Base-by-base conservation (phyloP, 2,888 invertebrate genomes). In the Orthonevra nobilis region DNA sequence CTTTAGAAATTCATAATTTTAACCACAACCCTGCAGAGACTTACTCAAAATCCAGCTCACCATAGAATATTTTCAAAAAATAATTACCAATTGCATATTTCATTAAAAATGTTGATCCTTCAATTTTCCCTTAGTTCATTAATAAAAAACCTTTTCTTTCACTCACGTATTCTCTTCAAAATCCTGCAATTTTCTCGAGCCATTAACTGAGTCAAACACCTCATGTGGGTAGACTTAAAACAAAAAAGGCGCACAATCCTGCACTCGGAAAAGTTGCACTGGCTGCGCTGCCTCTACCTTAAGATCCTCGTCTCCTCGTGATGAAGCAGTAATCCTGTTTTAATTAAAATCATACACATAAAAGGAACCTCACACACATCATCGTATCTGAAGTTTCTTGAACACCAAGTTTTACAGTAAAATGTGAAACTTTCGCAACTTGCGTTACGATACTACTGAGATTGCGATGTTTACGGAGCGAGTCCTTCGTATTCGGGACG, bases 281-380 rank as follows among this genome's bases (percentile, higher is more conserved):
- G 42, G 14, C 3, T 23, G 23, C 23, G 23, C n/a, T 42, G 20
- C 32, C 17, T 23, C 52, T 12, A 30, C 30, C 42, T 34, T 42
- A 32, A 42, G 42, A 64, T 15, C 38, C 32, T 20, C 19, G 12
- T 32, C 10, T 17, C 20, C 28, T 14, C n/a, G 23, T 52, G 64
- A 54, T 38, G 32, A 46, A 28, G 56, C 26, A 3, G 38, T 54
- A 46, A 68, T 68, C 66, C 66, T 28, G n/a, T 56, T 66, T 66
- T 66, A 56, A 66, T 56, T 66, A 56, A 66, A 68, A 68, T 36
- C 20, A 56, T 56, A 66, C 46, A 28, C 56, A 36, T 32, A 19
- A 32, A 17, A 19, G n/a, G 6, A 44, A 3, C 15, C 6, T n/a
- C n/a, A 6, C 10, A 1, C 10, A 3, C 10, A 4, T 32, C n/a